phyloP scores from a whole-genome alignment of 2,888 invertebrate species.

The Nomada lathburiana region DNA sequence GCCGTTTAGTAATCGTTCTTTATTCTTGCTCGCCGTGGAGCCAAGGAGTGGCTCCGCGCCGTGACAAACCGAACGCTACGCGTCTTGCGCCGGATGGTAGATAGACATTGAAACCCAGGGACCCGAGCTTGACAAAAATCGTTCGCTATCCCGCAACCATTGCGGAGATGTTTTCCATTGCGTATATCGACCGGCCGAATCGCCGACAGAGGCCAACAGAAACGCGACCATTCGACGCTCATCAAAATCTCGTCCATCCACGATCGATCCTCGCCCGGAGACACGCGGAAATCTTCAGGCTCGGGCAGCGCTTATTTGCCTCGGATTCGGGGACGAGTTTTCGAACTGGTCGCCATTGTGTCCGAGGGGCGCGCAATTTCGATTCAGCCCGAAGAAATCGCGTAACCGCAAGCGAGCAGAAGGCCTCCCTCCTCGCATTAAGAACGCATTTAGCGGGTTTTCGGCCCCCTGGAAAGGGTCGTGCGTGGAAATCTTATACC shows the following conservation, averaged over 20 bases:
- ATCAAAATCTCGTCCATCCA: background rate
- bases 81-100: background rate
- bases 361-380: background rate
- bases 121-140: background rate
- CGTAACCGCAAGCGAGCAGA: slow-evolving; percentile 72
- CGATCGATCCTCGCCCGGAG: background rate
- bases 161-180: background rate
- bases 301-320: slow-evolving; percentile 10
- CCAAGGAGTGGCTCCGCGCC: slow-evolving; percentile 46
- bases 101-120: background rate
- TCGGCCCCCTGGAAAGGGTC: slow-evolving; percentile 61
- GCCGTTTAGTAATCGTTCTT: slow-evolving; percentile 54
- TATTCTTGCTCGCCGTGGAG: slow-evolving; percentile 34
- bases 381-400: slow-evolving; percentile 57
- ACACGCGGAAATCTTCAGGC: background rate
- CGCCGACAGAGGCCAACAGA: no score
- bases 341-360: slow-evolving; percentile 31
- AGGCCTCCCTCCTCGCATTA: slow-evolving; percentile 70
- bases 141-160: background rate
- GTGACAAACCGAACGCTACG: slow-evolving; percentile 35
- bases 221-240: background rate
- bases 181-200: no score
- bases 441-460: slow-evolving; percentile 78
- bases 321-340: background rate
- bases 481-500: slow-evolving; percentile 74